Base-by-base conservation (phyloP, 2,797 vertebrate species). In the Luscinia megarhynchos region DNA sequence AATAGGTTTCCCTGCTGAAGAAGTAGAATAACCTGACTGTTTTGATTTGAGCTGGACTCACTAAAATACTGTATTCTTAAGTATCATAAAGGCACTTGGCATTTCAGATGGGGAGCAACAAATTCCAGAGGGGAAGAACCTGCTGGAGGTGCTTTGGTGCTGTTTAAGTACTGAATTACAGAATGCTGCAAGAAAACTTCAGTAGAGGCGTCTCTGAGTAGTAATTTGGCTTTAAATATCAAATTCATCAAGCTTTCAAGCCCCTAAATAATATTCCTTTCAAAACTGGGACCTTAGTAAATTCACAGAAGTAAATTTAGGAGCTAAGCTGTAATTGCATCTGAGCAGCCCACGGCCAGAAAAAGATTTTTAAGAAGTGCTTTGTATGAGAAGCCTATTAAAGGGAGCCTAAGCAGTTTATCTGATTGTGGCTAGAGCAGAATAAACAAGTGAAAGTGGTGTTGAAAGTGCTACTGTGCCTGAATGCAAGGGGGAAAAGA, bases 381-480 rank as follows among this genome's bases (percentile, higher is more conserved):
- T 87, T 94, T 87, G 12, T 82, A 57, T 43, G 61, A 87, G 80
- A 69, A 63, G 19, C 34, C 57, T 72, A 32, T 87, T 91, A 79
- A 93, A 79, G 59, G 36, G 14, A 82, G 32, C 40, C 43, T 59
- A 55, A 94, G 80, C 40, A 54, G 67, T 93, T 94, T 88, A 82
- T 91, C 57, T 92, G 77, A 84, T 92, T 79, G 74, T 91, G 83
- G 48, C 38, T 90, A 90, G 81, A 70, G 36, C 57, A 70, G 75
- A 92, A 90, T 70, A 92, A 94, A 87, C 73, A 86, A 81, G 48
- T 0, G 0, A 67, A 89, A 53, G 67, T 66, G 63, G 14, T 87
- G 38, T 32, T 84, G 38, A 24, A 94, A 89, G 41, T 67, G 84
- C 24, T 26, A 1, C 70, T 75, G 26, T 59, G 55, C 51, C 43